Conservation (phyloP, 2,888 invertebrate genomes). For the Diplolepis rosae region DNA sequence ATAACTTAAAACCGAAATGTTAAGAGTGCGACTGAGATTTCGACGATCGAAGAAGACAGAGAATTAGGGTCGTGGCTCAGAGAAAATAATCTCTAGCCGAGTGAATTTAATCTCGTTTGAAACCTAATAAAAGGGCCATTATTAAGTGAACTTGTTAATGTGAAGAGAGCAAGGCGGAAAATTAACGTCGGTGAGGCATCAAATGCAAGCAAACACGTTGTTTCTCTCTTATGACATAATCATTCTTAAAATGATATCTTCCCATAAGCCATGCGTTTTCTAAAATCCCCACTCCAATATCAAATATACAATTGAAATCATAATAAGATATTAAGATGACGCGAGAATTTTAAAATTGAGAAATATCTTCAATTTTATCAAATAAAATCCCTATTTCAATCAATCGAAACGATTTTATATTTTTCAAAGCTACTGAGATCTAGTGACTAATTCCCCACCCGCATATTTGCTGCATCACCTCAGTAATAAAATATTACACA, state of each 20-base stretch:
- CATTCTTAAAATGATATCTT: not conserved
- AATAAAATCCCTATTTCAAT: not conserved
- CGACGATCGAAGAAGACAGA: not conserved
- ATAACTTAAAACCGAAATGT: not conserved
- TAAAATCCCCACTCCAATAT: not conserved
- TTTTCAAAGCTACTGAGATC: not conserved
- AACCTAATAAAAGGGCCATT: slow-evolving; percentile 19
- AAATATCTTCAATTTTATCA: not conserved
- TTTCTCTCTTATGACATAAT: not conserved
- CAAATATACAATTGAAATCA: not conserved
- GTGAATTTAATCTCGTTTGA: slow-evolving; percentile 26
- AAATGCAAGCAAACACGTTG: not conserved
- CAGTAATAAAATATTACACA: slow-evolving; percentile 26
- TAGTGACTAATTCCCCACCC: slow-evolving; percentile 21
- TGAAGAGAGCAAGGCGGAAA: slow-evolving; percentile 11
- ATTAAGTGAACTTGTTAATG: slow-evolving; percentile 25
- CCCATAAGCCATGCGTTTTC: not conserved
- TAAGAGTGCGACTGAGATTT: not conserved
- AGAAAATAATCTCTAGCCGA: slow-evolving; percentile 13
- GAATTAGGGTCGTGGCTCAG: slow-evolving; percentile 7
- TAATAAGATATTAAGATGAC: not conserved
- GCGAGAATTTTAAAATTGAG: not conserved
- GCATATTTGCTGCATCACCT: slow-evolving; percentile 13
- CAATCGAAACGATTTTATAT: slow-evolving; percentile 1
- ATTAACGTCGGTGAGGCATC: slow-evolving; percentile 5